phyloP scores from a whole-genome alignment of 1,140 invertebrate species.

The Steinernema feltiae region DNA sequence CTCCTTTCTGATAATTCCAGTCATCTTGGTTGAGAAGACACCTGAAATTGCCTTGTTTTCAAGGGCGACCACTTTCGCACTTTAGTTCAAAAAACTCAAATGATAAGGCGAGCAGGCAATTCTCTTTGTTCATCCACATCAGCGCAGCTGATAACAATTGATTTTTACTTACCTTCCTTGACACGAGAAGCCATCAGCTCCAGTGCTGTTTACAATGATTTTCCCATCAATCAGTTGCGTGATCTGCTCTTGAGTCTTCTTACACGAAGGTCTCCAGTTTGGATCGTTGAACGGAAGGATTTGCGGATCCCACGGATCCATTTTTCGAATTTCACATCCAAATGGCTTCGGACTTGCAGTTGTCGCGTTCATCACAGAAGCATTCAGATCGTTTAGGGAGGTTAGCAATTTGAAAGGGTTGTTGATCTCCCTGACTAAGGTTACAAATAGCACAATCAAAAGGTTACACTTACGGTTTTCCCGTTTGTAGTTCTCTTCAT shows the following conservation, averaged over 20 bases:
- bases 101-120: no score
- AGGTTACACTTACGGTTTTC: no score
- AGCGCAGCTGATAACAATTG: no score
- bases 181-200: neutral
- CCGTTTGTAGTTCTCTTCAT: no score
- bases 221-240: neutral
- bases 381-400: no score
- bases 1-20: neutral
- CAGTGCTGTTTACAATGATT: neutral
- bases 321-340: neutral
- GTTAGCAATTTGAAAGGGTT: no score
- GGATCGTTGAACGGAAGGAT: neutral
- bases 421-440: no score
- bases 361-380: neutral
- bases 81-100: no score
- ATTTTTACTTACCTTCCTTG: neutral
- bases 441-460: no score
- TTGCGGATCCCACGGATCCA: constrained; percentile 6
- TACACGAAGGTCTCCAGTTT: neutral
- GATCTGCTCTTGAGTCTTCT: neutral
- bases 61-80: no score
- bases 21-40: neutral
- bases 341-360: neutral
- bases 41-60: no score
- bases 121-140: no score